Evolutionary conservation across 1,140 invertebrate genomes (phyloP), one percentile per base, ranked within the genome.

Genomic region (Euschistus heros): DNA sequence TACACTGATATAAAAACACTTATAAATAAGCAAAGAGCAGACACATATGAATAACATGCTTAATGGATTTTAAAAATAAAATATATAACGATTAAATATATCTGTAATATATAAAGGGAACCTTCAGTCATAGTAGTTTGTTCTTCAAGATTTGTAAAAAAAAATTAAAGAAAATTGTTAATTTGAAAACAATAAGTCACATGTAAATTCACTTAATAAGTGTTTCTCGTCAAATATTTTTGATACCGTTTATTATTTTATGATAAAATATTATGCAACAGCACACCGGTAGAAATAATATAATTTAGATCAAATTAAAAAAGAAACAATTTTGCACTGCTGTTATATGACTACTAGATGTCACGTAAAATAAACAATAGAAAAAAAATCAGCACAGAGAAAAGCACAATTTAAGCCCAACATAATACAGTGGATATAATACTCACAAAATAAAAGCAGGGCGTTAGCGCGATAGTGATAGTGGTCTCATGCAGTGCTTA

Each of bases 401-500:
- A 57, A 66, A 66, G 65, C 65, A 62, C 60, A 62, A 30, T 55
- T 61, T 27, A 66, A 66, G 65, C 57, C 65, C 60, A 66, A 59
- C 61, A 62, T 30, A 66, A 61, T 66, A 66, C 54, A 63, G 65
- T 63, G 61, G 20, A 62, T 52, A 55, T 50, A 60, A 66, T 66
- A 66, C 65, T 66, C 65, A 66, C 65, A 66, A 66, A 66, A 66
- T 66, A 63, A 47, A 66, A 66, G 65, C 61, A 57, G 60, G 65
- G 52, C 65, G 60, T 66, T 66, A 66, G 65, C 30, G 52, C 52
- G 64, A 65, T 46, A 66, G 37, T 62, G 67, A 62, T 62, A 64
- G 62, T 68, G 57, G 65, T 68, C 65, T 66, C 63, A 65, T 68
- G 59, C 62, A 66, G 63, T 65, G 62, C 66, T 67, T 64, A 64